Evolutionary conservation across 2,113 vertebrate genomes (phyloP), one percentile per base, ranked within the genome.

Genomic region (Salvelinus alpinus): DNA sequence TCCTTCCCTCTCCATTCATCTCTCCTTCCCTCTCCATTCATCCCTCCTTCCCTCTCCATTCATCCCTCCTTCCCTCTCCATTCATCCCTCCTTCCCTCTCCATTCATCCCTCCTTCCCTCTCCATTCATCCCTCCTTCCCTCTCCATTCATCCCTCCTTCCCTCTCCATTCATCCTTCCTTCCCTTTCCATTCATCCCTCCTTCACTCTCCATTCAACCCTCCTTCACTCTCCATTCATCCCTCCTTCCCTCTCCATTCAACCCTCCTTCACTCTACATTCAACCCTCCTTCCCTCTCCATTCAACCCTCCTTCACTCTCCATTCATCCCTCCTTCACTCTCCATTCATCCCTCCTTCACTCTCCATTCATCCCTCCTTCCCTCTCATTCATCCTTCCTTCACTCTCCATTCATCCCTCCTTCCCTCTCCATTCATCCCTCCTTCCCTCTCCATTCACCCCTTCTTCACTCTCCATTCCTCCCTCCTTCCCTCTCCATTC

Each of bases 61-160:
- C 48, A 11, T 57, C 62, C 29, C 72, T 60, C 47, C 11, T 67
- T 27, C 9, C 31, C 25, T 38, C 9, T 57, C 3, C 16, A 5
- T 68, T 31, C 54, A 51, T 38, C 5, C 67, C 51, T 74, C 71
- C 24, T 22, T 62, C n/a, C 47, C 34, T 75, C 68, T 16, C 16
- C 18, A 54, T 12, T 78, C 44, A 78, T 60, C 57, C 5, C 8
- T 47, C 70, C 7, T 72, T 18, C 44, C 13, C 51, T 47, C 4
- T 25, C 31, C 20, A 66, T 44, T 47, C 54, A 18, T n/a, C 5
- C 64, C 54, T 72, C 71, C 31, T 18, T 62, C 31, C 31, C 38
- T 72, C 72, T 20, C 12, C 31, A 67, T 29, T 72, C 64, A 78
- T 64, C 24, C 24, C 11, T 20, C 18, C 16, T 14, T 57, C 54